Evolutionary conservation across 2,113 vertebrate genomes (phyloP).

Genomic region (Lampris incognitus): DNA sequence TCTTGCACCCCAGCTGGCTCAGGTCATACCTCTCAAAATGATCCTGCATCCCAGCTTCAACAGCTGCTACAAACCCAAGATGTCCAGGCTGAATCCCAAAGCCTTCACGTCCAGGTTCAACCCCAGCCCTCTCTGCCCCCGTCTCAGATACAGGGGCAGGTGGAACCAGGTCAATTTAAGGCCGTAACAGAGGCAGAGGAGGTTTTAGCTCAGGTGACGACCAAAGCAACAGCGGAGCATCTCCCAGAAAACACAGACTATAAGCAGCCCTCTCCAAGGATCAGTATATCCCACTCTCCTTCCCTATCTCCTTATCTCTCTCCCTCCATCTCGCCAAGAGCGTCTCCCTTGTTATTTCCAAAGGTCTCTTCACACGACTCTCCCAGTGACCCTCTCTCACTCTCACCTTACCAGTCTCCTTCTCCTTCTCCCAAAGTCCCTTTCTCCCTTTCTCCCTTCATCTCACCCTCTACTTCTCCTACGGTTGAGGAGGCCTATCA

Average conservation of each 20-base stretch:
- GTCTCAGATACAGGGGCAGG: conserved; percentile 9
- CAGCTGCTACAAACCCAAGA: background rate
- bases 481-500: conserved; percentile 28
- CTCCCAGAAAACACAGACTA: conserved; percentile 55
- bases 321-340: conserved; percentile 23
- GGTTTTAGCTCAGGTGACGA: background rate
- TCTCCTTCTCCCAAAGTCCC: conserved; percentile 37
- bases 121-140: background rate
- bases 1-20: conserved; percentile 20
- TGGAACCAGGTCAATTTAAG: background rate
- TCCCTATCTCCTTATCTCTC: conserved; percentile 43
- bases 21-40: conserved; percentile 28
- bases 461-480: conserved; percentile 5
- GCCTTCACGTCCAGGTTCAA: background rate
- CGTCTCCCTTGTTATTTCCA: conserved; percentile 6
- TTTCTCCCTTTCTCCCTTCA: conserved; percentile 47
- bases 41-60: conserved; percentile 58
- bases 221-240: conserved; percentile 13
- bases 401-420: conserved; percentile 58
- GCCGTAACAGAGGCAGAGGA: background rate
- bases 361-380: conserved; percentile 48
- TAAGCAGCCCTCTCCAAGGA: conserved; percentile 49
- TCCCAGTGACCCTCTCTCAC: conserved; percentile 35
- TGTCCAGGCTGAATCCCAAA: background rate
- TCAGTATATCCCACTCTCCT: conserved; percentile 13